Evolutionary conservation across 2,113 vertebrate genomes (phyloP), one percentile per base, ranked within the genome.

Genomic region (Sprattus sprattus): DNA sequence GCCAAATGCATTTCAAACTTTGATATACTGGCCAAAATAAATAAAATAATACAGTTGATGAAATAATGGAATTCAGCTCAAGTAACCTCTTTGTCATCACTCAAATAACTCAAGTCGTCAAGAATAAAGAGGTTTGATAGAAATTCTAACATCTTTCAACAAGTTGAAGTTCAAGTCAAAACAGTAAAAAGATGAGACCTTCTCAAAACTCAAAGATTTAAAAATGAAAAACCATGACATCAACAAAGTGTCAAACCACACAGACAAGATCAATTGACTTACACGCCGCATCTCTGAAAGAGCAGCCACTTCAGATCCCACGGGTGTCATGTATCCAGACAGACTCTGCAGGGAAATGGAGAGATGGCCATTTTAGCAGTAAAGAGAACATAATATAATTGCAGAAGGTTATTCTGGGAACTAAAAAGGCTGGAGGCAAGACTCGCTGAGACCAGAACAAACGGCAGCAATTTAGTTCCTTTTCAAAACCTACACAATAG

Each of bases 231-330:
- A 22, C 3, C 0, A 60, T 83, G 28, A 47, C 18, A 39, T 46
- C 1, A 46, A 81, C 11, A 84, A 46, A 5, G 45, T 20, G 22
- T 16, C 10, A 71, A n/a, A 6, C 44, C 47, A 71, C 84, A 44
- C 4, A 50, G 78, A 47, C 18, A 60, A 57, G 47, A 32, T 54
- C 4, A 0, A 60, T 60, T 60, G 54, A 96, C 95, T 97, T 95
- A 98, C 97, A 93, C 97, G 94, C 64, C 97, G 96, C 96, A 97
- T 96, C 91, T 98, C 97, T 85, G 95, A 94, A 88, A 97, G 92
- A 39, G 95, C 95, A 22, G 95, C 94, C 93, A 98, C 95, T 89
- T 98, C 97, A 87, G 95, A 93, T 92, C 96, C 96, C 93, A 96
- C 95, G 54, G 97, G 93, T 86, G 96, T 96, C 95, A 97, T 96